Percentiles rank a stretch among this genome's conserved stretches.
phyloP scores from a whole-genome alignment of 2,797 vertebrate genomes.

The Acanthis flammea region DNA sequence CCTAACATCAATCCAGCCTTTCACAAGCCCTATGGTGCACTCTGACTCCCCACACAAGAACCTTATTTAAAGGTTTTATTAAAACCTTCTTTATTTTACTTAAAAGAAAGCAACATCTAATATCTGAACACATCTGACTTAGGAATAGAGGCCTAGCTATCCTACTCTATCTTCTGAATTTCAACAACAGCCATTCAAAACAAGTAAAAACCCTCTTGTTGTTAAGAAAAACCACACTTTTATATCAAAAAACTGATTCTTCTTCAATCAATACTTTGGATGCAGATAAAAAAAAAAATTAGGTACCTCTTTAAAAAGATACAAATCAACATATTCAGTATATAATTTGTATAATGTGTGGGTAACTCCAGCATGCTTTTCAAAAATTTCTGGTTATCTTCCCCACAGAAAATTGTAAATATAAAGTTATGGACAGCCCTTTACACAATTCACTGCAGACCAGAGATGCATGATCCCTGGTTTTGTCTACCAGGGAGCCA shows the following conservation, averaged over 20 bases:
- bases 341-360: background rate
- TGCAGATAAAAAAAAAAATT: background rate
- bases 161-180: background rate
- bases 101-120: background rate
- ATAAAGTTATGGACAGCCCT: background rate
- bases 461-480: accelerated
- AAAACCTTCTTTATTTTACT: background rate
- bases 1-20: background rate
- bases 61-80: background rate
- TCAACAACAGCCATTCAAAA: background rate
- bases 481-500: background rate
- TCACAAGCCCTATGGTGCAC: background rate
- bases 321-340: background rate
- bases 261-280: background rate
- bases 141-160: background rate
- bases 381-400: background rate
- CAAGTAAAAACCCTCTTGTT: background rate
- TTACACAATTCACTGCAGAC: background rate
- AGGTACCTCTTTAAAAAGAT: background rate
- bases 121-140: background rate
- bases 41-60: background rate
- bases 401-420: background rate
- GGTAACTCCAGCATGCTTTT: background rate
- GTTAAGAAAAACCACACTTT: background rate
- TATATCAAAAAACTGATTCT: background rate